Conservation (phyloP, 2,797 vertebrate genomes). For the Psittacula echo region DNA sequence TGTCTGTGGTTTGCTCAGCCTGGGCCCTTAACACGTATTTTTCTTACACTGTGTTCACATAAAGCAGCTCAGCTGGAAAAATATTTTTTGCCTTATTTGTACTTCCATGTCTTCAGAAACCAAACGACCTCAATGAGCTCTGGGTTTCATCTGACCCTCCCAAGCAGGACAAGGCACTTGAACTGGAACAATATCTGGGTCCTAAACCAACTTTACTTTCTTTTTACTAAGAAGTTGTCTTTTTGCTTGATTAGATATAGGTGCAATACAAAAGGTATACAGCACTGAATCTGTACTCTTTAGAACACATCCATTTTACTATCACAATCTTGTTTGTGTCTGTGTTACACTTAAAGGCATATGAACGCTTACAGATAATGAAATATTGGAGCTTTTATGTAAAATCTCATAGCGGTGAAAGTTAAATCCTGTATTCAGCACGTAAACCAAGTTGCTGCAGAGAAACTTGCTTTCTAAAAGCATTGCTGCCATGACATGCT, state of each 20-base stretch:
- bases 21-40: fast-evolving
- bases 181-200: background rate
- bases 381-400: background rate
- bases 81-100: background rate
- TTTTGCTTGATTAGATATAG: background rate
- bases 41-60: background rate
- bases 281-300: background rate
- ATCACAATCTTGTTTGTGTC: background rate
- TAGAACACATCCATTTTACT: background rate
- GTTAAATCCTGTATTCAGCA: background rate
- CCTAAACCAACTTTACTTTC: background rate
- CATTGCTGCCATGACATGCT: fast-evolving
- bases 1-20: background rate
- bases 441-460: background rate
- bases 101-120: background rate
- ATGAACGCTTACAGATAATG: background rate
- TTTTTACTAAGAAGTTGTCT: background rate
- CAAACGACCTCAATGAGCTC: background rate
- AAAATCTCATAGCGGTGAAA: background rate
- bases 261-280: background rate
- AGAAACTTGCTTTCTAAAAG: background rate
- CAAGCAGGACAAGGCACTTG: background rate
- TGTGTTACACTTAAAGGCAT: background rate
- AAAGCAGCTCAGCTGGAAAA: background rate
- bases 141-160: background rate